These are phyloP conservation scores for Spodoptera exigua DNA, from an alignment of 2,888 invertebrate genomes.

Conservation along the genomic window DNA sequence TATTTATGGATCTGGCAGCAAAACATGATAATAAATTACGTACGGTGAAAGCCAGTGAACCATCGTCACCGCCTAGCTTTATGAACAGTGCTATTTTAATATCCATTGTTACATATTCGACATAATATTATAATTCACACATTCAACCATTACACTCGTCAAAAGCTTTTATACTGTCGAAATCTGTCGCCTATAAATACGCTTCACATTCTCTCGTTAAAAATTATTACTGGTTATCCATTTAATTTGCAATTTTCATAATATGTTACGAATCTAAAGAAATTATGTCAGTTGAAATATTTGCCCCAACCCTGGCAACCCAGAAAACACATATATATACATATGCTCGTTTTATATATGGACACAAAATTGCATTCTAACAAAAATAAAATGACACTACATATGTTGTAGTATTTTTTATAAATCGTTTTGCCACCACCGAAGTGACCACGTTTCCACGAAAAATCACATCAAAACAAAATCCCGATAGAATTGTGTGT, in stretches of 20 bases:
- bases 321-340: too few relatives aligned
- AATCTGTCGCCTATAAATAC: conserved; percentile 42
- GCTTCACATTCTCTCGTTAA: conserved; percentile 34
- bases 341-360: background rate
- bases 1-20: conserved; percentile 56
- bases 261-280: too few relatives aligned
- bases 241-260: too few relatives aligned
- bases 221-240: conserved; percentile 19
- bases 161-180: conserved; percentile 39
- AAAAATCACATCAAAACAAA: conserved; percentile 35
- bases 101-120: conserved; percentile 34
- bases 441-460: conserved; percentile 9
- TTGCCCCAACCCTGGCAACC: too few relatives aligned
- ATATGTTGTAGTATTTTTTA: conserved; percentile 13
- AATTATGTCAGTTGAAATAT: too few relatives aligned
- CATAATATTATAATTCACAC: conserved; percentile 23
- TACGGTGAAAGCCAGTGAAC: conserved; percentile 49
- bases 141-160: conserved; percentile 43
- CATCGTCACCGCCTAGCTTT: conserved; percentile 42
- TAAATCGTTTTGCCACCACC: conserved; percentile 14
- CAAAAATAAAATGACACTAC: conserved; percentile 4
- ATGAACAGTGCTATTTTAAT: conserved; percentile 10
- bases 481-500: conserved; percentile 23
- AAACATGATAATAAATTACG: conserved; percentile 62
- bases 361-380: conserved; percentile 2